Base-by-base conservation (phyloP, 2,113 vertebrate genomes). In the Tenrec ecaudatus region DNA sequence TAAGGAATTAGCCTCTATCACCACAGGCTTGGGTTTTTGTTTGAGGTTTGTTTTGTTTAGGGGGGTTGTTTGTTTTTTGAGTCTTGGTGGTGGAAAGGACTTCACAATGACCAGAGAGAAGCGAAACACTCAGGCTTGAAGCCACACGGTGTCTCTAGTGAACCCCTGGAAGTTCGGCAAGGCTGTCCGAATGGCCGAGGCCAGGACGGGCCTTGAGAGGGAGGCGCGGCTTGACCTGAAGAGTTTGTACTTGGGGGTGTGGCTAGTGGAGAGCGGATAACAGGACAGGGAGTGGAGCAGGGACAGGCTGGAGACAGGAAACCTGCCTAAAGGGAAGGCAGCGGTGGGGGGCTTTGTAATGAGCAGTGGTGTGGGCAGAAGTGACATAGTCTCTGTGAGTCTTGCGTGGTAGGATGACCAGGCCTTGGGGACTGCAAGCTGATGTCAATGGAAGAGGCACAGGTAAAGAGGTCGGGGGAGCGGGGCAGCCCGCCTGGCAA, bases 321-420 rank as follows among this genome's bases (percentile, higher is more conserved):
- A 36, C 15, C 17, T 19, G 40, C 2, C 62, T 15, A 31, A n/a
- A 77, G 85, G 78, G 43, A n/a, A 31, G 14, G 33, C 7, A 7
- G 11, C 36, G 0, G 3, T 15, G 71, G 60, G 43, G 0, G 2
- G 25, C 25, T 33, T 11, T 11, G 1, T 9, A 25, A 8, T 38
- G 12, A 27, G 9, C 47, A 11, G 20, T 25, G 43, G 20, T 64
- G 3, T 0, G 1, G 23, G n/a, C 10, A 8, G 25, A 19, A 58
- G 43, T 3, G 15, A 1, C 19, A 0, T 40, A n/a, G 20, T n/a
- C 58, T 11, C 60, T 11, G 17, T 5, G 2, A 19, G 71, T 15
- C 38, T 2, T 0, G 1, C 3, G 23, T 40, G 31, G 15, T 0
- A 9, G 33, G 23, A 83, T 7, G 43, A 29, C 38, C 77, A 38